Evolutionary conservation across 2,113 vertebrate species (phyloP), one percentile per base, ranked within the genome.

Genomic region (Miniopterus natalensis): DNA sequence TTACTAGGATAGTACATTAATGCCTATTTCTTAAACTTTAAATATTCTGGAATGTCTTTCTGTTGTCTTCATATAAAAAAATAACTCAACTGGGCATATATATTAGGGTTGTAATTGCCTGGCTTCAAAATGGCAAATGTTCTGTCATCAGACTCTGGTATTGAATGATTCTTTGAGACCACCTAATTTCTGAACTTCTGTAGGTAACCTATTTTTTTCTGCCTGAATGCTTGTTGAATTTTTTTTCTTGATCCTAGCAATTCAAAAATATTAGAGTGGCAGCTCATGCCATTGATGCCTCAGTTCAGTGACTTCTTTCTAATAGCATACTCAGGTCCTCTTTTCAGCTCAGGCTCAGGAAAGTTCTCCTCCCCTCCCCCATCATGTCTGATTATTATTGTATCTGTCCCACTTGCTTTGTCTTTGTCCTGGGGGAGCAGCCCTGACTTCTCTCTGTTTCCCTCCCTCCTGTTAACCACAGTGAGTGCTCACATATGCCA

Each of bases 131-230:
- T 12, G 36, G 31, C 18, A 27, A 42, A 15, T n/a, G 6, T 79
- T 55, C 15, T 4, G 79, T 80, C 65, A 84, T 75, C 59, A 74
- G n/a, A 57, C 40, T 85, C 79, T 89, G 36, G 42, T 20, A 15
- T 57, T 40, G 80, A 31, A 49, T 49, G 51, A 36, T 45, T 65
- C 25, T 49, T 36, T n/a, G 53, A 61, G 23, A 51, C 6, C 2
- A 5, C n/a, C 13, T 81, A 17, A 59, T 77, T 81, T 86, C 70
- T 59, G 65, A 59, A 45, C 63, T 73, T 88, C 17, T 83, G 2
- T 36, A 66, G 51, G n/a, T 45, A 66, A 84, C 21, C 61, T 66
- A 4, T 83, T 80, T 68, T 92, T 92, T 90, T 75, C 80, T 81
- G 36, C 42, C 23, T 66, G 47, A 61, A 55, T 55, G 45, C 40